These are phyloP conservation scores for Hydrozoanthus gracilis DNA, from an alignment of 92 coral and sea anemone genomes.

Conservation along the genomic window DNA sequence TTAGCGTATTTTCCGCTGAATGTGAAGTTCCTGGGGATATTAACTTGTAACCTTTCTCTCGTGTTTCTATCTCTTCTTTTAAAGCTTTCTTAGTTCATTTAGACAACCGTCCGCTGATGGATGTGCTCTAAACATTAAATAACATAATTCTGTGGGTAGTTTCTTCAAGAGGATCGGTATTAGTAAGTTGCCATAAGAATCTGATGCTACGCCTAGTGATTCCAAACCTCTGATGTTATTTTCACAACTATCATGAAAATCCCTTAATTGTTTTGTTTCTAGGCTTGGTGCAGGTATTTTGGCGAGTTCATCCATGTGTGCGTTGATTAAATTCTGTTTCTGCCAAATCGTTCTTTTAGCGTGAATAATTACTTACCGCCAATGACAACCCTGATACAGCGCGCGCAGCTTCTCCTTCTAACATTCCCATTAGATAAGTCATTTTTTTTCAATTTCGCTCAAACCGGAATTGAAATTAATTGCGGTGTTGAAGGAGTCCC, in stretches of 20 bases:
- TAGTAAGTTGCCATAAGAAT: constrained; percentile 18
- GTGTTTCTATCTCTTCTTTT: constrained; percentile 27
- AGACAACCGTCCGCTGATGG: constrained; percentile 45
- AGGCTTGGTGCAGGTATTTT: constrained; percentile 37
- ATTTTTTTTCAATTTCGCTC: constrained; percentile 34
- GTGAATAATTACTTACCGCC: constrained; percentile 30
- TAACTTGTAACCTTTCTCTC: constrained; percentile 26
- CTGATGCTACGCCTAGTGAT: constrained; percentile 22
- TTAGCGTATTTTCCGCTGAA: constrained; percentile 1
- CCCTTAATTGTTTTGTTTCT: background rate
- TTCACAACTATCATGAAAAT: constrained; percentile 25
- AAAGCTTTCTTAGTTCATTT: constrained; percentile 40
- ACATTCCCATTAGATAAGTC: constrained; percentile 40
- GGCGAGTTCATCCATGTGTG: constrained; percentile 40
- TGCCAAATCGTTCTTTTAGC: constrained; percentile 44
- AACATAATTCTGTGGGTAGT: constrained; percentile 39
- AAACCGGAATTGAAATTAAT: background rate
- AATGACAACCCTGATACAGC: constrained; percentile 40
- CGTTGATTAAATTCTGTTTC: constrained; percentile 29
- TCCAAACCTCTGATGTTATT: constrained; percentile 39
- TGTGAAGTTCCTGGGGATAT: background rate
- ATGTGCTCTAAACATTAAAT: constrained; percentile 39
- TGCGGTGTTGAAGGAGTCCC: constrained; percentile 39
- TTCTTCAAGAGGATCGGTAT: constrained; percentile 38
- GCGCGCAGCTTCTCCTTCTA: constrained; percentile 45